Percentiles rank a stretch among this genome's conserved stretches.
Conservation (phyloP, 2,113 vertebrate species). For the Phyllostomus discolor region DNA sequence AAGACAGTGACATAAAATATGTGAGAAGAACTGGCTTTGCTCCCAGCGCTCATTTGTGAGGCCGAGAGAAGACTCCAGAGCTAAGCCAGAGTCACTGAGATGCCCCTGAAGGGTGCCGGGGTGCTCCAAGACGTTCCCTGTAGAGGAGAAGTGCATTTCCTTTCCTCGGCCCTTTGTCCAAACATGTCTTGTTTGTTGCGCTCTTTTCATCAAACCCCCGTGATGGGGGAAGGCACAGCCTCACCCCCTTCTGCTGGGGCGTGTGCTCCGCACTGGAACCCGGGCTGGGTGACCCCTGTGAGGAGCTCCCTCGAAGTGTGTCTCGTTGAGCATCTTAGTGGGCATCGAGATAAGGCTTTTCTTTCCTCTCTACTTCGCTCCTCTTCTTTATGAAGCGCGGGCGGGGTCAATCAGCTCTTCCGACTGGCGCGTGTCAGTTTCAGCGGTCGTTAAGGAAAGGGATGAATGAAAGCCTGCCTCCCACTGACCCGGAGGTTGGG, state of each 20-base stretch:
- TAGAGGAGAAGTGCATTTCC: constrained; percentile 6
- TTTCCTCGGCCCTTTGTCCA: constrained; percentile 28
- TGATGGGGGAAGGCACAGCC: constrained; percentile 26
- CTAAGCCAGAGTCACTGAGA: not conserved
- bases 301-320: not conserved
- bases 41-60: not conserved
- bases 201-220: not conserved
- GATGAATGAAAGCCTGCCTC: constrained; percentile 31
- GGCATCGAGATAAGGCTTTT: constrained; percentile 32
- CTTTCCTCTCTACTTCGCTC: not conserved
- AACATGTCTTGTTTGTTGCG: not conserved
- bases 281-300: not conserved
- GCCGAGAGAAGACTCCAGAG: not conserved
- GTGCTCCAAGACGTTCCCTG: not conserved
- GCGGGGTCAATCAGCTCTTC: constrained; percentile 6
- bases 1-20: not conserved
- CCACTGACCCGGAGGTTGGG: constrained; percentile 31
- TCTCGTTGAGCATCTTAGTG: not conserved
- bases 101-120: not conserved
- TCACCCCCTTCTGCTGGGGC: not conserved
- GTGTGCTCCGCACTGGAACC: not conserved
- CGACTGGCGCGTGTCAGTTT: constrained; percentile 37
- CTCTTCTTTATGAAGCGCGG: not conserved
- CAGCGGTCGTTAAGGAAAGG: not conserved
- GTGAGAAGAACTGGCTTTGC: not conserved